phyloP scores from a whole-genome alignment of 2,797 vertebrate species.

The Anabacerthia variegaticeps region DNA sequence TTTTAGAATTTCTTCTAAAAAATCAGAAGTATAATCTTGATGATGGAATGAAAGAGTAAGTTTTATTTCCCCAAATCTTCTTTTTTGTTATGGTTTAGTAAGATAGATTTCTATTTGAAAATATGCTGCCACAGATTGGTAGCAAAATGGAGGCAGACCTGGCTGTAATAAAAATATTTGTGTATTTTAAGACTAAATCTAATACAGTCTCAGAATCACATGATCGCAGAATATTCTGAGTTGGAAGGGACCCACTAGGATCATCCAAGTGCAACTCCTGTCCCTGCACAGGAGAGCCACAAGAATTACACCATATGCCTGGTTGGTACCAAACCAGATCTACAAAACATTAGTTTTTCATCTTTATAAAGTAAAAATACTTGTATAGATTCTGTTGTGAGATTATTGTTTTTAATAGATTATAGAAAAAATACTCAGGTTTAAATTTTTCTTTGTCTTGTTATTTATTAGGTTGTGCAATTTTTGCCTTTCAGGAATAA shows the following conservation, averaged over 20 bases:
- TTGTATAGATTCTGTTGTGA: neutral
- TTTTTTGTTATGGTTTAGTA: neutral
- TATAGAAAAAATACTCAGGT: neutral
- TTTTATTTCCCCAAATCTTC: neutral
- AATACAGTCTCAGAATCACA: neutral
- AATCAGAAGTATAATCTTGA: neutral
- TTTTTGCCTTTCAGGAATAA: neutral
- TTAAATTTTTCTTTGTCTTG: neutral
- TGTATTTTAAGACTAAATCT: neutral
- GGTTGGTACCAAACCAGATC: neutral
- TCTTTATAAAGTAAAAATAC: neutral
- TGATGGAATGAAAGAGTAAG: neutral
- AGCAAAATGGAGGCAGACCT: neutral
- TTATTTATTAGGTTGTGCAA: neutral
- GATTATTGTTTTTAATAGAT: neutral
- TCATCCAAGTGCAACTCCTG: neutral
- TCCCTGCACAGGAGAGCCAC: neutral
- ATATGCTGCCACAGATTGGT: neutral
- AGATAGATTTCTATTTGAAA: neutral
- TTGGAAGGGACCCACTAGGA: neutral
- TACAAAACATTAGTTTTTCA: neutral
- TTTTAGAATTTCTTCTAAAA: neutral
- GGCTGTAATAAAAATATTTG: neutral
- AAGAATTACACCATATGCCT: neutral
- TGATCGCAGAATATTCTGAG: neutral